These are phyloP conservation scores for Mesoligia furuncula DNA, from an alignment of 2,888 invertebrate species.

Conservation along the genomic window DNA sequence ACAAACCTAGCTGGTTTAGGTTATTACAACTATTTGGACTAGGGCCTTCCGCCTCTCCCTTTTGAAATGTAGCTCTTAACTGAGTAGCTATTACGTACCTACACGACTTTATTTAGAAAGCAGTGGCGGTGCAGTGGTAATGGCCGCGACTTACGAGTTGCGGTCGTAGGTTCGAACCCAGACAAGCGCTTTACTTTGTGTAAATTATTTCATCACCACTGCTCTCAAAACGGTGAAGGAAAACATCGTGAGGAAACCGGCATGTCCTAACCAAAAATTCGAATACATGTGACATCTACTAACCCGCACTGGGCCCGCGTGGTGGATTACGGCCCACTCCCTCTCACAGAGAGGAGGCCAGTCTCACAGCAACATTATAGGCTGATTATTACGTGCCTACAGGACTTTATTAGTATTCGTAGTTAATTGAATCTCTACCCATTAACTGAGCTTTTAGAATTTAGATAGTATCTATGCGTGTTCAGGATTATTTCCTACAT, in stretches of 20 bases:
- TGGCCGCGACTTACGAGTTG: too few species aligned
- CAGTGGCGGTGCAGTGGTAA: too few species aligned
- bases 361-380: neutral
- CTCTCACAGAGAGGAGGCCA: neutral
- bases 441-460: slow-evolving; percentile 15
- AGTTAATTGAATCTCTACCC: slow-evolving; percentile 17
- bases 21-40: neutral
- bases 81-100: neutral
- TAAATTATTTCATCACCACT: neutral
- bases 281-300: too few species aligned
- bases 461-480: slow-evolving; percentile 1
- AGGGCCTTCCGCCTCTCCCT: neutral
- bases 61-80: neutral
- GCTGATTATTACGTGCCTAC: neutral
- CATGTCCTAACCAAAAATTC: too few species aligned
- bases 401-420: neutral
- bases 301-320: neutral
- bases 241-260: too few species aligned
- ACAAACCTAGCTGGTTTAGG: slow-evolving; percentile 12
- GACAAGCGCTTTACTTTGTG: neutral
- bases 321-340: neutral
- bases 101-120: neutral
- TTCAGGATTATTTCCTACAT: slow-evolving; percentile 20
- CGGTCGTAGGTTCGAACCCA: neutral
- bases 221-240: neutral